These are phyloP conservation scores for Glyptemys insculpta DNA, from an alignment of 2,797 vertebrate genomes.

Conservation along the genomic window DNA sequence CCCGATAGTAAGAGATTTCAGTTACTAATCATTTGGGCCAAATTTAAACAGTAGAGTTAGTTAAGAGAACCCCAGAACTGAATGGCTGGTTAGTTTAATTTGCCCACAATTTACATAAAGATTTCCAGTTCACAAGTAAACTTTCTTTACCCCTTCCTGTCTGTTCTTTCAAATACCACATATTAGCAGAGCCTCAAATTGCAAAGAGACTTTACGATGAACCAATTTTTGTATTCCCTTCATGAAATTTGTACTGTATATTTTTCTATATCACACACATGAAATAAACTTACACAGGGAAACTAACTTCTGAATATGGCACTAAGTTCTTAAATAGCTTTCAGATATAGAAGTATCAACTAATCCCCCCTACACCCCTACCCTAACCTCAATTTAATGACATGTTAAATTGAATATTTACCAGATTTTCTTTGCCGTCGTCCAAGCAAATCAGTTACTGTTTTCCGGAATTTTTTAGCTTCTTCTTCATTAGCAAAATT, in stretches of 20 bases:
- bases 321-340: background rate
- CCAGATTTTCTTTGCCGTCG: constrained; percentile 94
- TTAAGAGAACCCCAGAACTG: constrained; percentile 35
- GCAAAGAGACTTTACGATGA: background rate
- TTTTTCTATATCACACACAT: background rate
- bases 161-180: background rate
- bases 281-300: rapidly evolving
- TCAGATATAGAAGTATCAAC: background rate
- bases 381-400: constrained; percentile 39
- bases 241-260: background rate
- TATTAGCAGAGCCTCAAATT: background rate
- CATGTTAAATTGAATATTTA: constrained; percentile 70
- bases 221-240: background rate
- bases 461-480: constrained; percentile 91
- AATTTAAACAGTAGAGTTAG: constrained; percentile 49
- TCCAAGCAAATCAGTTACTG: constrained; percentile 90
- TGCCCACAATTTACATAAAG: constrained; percentile 9
- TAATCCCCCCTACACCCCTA: background rate
- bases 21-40: constrained; percentile 22
- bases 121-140: constrained; percentile 2
- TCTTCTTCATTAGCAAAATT: constrained; percentile 99
- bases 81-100: constrained; percentile 30
- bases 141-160: background rate
- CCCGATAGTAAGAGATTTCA: constrained; percentile 52
- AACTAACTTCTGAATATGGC: background rate